Evolutionary conservation across 1,140 invertebrate genomes (phyloP).

Genomic region (Thaumetopoea pityocampa): DNA sequence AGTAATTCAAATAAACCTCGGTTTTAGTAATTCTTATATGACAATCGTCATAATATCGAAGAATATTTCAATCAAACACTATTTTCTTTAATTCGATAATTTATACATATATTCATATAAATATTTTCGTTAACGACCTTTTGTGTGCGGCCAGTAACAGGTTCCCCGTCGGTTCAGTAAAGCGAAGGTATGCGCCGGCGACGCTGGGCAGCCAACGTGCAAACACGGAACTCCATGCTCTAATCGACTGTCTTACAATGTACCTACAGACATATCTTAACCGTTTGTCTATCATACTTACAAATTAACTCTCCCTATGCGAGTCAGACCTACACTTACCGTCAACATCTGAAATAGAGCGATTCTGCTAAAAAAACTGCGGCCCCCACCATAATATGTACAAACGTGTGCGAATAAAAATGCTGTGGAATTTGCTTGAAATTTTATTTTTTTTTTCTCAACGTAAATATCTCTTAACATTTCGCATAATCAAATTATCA

Average conservation of each 20-base stretch:
- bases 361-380: conserved; percentile 58
- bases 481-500: conserved; percentile 36
- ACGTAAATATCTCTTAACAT: conserved; percentile 59
- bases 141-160: too few species aligned
- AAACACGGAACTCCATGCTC: conserved; percentile 45
- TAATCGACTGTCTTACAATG: conserved; percentile 24
- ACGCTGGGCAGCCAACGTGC: conserved; percentile 43
- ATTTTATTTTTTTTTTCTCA: conserved; percentile 64
- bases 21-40: too few species aligned
- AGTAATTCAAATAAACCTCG: too few species aligned
- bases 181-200: conserved; percentile 28
- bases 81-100: too few species aligned
- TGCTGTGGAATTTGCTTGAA: conserved; percentile 65
- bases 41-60: too few species aligned
- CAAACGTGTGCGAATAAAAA: conserved; percentile 59
- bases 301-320: conserved; percentile 36
- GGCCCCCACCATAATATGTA: conserved; percentile 57
- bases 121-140: too few species aligned
- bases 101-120: too few species aligned
- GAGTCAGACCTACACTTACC: conserved; percentile 68
- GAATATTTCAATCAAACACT: too few species aligned
- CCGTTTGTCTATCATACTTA: conserved; percentile 35
- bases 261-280: conserved; percentile 32
- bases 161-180: conserved; percentile 13
- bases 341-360: conserved; percentile 74